Evolutionary conservation across 1,140 invertebrate genomes (phyloP).

Genomic region (Lepidurus packardi): DNA sequence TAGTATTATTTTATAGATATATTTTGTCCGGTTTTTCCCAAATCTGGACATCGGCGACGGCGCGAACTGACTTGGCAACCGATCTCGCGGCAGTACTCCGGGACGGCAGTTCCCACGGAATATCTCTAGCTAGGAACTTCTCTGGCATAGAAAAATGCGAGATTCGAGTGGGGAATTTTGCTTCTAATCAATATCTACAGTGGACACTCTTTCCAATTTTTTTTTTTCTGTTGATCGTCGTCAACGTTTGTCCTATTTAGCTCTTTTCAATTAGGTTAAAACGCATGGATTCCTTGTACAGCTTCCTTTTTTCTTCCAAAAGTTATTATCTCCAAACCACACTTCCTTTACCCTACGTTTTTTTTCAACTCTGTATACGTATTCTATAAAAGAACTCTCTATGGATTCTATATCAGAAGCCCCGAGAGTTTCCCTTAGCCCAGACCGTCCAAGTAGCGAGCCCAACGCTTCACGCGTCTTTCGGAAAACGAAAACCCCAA

Average conservation of each 20-base stretch:
- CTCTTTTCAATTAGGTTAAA: neutral
- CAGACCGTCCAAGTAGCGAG: neutral
- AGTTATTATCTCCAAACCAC: conserved; percentile 6
- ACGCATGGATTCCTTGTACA: neutral
- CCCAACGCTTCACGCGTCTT: neutral
- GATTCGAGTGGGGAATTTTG: conserved; percentile 13
- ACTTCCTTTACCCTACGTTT: neutral
- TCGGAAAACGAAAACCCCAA: no score
- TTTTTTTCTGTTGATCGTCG: neutral
- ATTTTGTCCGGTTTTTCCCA: no score
- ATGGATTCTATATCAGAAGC: neutral
- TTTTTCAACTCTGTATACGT: neutral
- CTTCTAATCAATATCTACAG: neutral
- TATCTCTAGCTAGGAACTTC: neutral
- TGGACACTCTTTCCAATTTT: neutral
- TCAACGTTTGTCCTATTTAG: neutral
- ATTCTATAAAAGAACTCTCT: neutral
- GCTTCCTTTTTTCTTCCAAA: conserved; percentile 1
- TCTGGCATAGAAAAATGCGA: neutral
- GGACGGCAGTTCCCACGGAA: neutral
- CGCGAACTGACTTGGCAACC: neutral
- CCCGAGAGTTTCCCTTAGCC: no score
- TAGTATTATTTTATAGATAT: no score
- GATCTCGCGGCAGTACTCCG: neutral
- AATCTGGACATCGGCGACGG: neutral